phyloP scores from a whole-genome alignment of 2,113 vertebrate species.

The Mus musculus region GRCm39 chr2:90945001-90945500 shows the following conservation, averaged over 20 bases:
- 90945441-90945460: conserved; percentile 99
- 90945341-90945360: fast-evolving
- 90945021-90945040: background rate
- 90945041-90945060: background rate
- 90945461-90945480: conserved; percentile 97
- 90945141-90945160: background rate
- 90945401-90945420: conserved; percentile 84
- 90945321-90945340: too few species aligned
- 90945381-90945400: background rate
- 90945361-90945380: background rate
- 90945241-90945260: too few species aligned
- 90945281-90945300: too few species aligned
- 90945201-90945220: background rate
- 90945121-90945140: background rate
- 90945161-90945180: background rate
- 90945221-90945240: too few species aligned
- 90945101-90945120: background rate
- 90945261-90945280: background rate
- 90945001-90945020: background rate
- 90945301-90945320: too few species aligned
- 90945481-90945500: conserved; percentile 99
- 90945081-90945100: background rate
- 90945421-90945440: conserved; percentile 98
- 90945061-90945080: background rate
- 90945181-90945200: background rate